phyloP scores from a whole-genome alignment of 1,140 invertebrate species.

The Medauroidea extradentata region DNA sequence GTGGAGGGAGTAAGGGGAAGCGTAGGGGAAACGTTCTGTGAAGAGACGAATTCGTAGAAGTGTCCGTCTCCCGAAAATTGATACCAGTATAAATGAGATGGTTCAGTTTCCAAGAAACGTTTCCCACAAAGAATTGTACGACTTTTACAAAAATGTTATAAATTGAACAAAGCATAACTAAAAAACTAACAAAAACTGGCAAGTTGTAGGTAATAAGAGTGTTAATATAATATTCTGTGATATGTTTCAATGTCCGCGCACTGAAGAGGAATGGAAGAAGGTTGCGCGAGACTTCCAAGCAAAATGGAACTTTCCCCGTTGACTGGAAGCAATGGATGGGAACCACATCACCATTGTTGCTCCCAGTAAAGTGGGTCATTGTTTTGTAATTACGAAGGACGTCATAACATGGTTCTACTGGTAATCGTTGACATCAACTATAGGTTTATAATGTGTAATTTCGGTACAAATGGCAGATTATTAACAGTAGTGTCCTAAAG shows the following conservation, averaged over 20 bases:
- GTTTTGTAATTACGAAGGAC: slow-evolving; percentile 44
- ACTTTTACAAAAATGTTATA: no score
- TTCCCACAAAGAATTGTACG: no score
- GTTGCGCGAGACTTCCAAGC: slow-evolving; percentile 26
- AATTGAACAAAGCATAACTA: no score
- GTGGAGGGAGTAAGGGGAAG: no score
- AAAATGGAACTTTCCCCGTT: slow-evolving; percentile 35
- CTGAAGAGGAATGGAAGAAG: slow-evolving; percentile 22
- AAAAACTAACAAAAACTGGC: no score
- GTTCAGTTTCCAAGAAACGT: no score
- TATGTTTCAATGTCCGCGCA: slow-evolving; percentile 10
- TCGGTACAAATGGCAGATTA: slow-evolving; percentile 36
- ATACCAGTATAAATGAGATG: no score
- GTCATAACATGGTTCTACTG: slow-evolving; percentile 38
- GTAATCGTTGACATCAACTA: slow-evolving; percentile 38
- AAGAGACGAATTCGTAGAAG: no score
- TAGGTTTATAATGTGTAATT: slow-evolving; percentile 35
- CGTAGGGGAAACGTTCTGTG: no score
- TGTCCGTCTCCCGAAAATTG: no score
- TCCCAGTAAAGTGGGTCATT: slow-evolving; percentile 34
- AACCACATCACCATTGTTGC: slow-evolving; percentile 34
- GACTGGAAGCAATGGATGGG: slow-evolving; percentile 34
- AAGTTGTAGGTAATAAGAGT: background rate
- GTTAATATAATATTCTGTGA: background rate
- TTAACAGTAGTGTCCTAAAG: slow-evolving; percentile 34